Percentiles rank a stretch among this genome's conserved stretches.
Evolutionary conservation across 2,797 vertebrate species (phyloP).

Genomic region (Delichon dasypus): DNA sequence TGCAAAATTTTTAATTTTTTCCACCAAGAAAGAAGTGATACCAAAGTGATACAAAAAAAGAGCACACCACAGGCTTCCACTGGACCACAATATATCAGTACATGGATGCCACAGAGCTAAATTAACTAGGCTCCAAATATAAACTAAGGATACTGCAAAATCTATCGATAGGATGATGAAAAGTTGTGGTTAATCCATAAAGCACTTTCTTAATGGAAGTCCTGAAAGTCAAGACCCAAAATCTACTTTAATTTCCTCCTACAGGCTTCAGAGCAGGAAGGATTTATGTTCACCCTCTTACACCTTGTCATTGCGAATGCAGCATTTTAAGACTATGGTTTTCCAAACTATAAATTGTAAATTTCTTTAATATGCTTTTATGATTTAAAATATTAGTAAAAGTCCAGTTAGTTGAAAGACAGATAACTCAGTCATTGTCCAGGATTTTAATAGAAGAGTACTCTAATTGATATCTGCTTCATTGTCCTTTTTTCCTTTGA

Average conservation of each 20-base stretch:
- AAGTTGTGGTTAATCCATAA: constrained; percentile 12
- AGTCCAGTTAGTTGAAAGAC: background rate
- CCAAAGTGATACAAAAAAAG: background rate
- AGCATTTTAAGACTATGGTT: background rate
- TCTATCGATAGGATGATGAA: background rate
- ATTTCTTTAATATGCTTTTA: background rate
- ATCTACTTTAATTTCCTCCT: constrained; percentile 4
- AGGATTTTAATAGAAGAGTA: background rate
- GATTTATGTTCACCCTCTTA: background rate
- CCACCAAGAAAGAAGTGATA: background rate
- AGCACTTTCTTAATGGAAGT: background rate
- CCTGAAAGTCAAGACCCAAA: background rate
- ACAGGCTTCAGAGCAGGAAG: background rate
- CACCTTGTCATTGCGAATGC: background rate
- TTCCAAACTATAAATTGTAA: background rate
- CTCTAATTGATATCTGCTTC: background rate
- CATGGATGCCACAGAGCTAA: background rate
- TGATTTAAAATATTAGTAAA: background rate
- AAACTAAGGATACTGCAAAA: background rate
- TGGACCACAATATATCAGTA: background rate
- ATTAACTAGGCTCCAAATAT: background rate
- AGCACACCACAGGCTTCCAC: background rate
- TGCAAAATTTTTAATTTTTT: background rate
- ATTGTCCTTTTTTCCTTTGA: background rate
- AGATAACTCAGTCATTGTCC: background rate